Base-by-base conservation (phyloP, 2,888 invertebrate genomes). In the Coenonympha arcania region DNA sequence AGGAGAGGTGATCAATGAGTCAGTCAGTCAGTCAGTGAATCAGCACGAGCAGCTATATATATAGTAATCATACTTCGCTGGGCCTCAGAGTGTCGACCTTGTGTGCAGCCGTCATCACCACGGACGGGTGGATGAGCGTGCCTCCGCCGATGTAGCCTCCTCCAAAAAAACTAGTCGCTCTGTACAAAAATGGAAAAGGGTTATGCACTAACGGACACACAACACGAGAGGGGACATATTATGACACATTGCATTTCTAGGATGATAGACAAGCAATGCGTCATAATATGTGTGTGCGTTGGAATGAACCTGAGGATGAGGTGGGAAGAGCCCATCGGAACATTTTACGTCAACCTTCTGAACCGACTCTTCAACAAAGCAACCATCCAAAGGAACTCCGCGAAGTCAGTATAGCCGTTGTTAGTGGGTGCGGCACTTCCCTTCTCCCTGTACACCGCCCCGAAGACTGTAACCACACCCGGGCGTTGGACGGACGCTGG, bases 41-140 rank as follows among this genome's bases (percentile, higher is more conserved):
- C 24, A 24, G 1, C 9, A 6, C 24, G 8, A 6, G 24, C 8
- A 6, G 24, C 8, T 24, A 8, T 2, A 24, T 5, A 2, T 24
- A 8, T 24, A 24, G 4, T 5, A 30, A 4, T 5, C 11, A 5
- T 30, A 30, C 28, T 5, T 30, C 13, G 6, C 5, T 11, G 2
- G 11, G 11, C 11, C 6, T 9, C 3, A 13, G 13, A 11, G 28
- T 30, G 11, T 30, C 11, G 11, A 61, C 34, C 34, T 58, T 60
- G 22, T 62, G 62, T 1, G 60, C 57, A 1, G 44, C 54, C 0
- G 62, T 62, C 16, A 62, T 47, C n/a, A 62, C 61, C 1, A 61
- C 61, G 0, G 56, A 49, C 0, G 58, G 56, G 8, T 60, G 57
- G 28, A 62, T 59, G 18, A 62, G 34, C 5, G 56, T 50, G 3